Percentiles rank a stretch among this genome's conserved stretches.
These are phyloP conservation scores for Papilio glaucus DNA, from an alignment of 1,140 invertebrate species.

Conservation along the genomic window DNA sequence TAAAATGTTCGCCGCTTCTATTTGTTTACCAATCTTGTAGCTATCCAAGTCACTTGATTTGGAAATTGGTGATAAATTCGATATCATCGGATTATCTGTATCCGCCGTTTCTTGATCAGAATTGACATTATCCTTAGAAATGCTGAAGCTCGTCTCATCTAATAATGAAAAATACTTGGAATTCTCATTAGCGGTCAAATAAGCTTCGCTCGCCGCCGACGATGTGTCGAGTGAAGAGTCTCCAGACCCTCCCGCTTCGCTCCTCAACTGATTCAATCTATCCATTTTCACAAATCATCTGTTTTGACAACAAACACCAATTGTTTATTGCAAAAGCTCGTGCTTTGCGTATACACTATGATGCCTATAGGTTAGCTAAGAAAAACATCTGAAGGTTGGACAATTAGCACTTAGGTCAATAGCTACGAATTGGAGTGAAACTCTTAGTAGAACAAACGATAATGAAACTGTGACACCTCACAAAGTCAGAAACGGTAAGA, in stretches of 20 bases:
- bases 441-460: slow-evolving; percentile 76
- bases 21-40: slow-evolving; percentile 76
- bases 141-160: slow-evolving; percentile 70
- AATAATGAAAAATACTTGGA: slow-evolving; percentile 79
- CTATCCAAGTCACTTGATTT: slow-evolving; percentile 69
- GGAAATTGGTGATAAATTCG: slow-evolving; percentile 67
- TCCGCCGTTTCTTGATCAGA: slow-evolving; percentile 50
- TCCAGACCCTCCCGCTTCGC: slow-evolving; percentile 63
- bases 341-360: slow-evolving; percentile 46
- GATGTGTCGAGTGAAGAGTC: slow-evolving; percentile 72
- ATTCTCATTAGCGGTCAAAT: slow-evolving; percentile 76
- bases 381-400: slow-evolving; percentile 73
- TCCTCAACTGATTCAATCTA: slow-evolving; percentile 76
- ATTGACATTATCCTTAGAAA: slow-evolving; percentile 61
- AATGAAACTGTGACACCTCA: slow-evolving; percentile 78
- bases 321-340: slow-evolving; percentile 44
- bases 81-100: slow-evolving; percentile 58
- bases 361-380: slow-evolving; percentile 52
- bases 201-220: slow-evolving; percentile 67
- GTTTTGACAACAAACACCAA: slow-evolving; percentile 64
- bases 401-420: slow-evolving; percentile 81
- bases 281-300: slow-evolving; percentile 81
- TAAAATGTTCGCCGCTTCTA: slow-evolving; percentile 78
- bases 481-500: slow-evolving; percentile 52
- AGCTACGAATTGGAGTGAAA: slow-evolving; percentile 78